Percentiles rank a stretch among this genome's conserved stretches.
Evolutionary conservation across 2,113 vertebrate species (phyloP).

Genomic region (Noctilio leporinus): DNA sequence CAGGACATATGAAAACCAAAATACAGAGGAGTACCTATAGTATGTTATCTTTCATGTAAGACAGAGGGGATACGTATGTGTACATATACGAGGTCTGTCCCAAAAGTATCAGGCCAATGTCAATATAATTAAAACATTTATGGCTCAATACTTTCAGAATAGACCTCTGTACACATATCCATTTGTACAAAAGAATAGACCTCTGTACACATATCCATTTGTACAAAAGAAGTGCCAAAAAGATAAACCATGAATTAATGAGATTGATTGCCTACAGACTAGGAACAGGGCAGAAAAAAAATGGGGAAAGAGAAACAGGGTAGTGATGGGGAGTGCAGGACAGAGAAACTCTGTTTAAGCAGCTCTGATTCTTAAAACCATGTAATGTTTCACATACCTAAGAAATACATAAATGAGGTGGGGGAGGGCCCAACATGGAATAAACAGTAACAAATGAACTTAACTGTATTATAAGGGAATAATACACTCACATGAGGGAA

Average conservation of each 20-base stretch:
- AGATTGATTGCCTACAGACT: not conserved
- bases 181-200: too few relatives aligned
- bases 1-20: not conserved
- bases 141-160: too few relatives aligned
- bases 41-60: not conserved
- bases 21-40: not conserved
- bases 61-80: not conserved
- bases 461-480: not conserved
- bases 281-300: not conserved
- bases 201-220: not conserved
- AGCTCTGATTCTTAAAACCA: not conserved
- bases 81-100: too few relatives aligned
- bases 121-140: too few relatives aligned
- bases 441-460: not conserved
- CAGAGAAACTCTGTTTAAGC: not conserved
- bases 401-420: not conserved
- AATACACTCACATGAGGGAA: not conserved
- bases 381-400: not conserved
- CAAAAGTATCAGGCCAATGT: too few relatives aligned
- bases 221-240: not conserved
- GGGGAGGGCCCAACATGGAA: not conserved
- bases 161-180: too few relatives aligned
- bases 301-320: not conserved
- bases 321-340: too few relatives aligned
- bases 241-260: not conserved